These are phyloP conservation scores for Netelia melanura DNA, from an alignment of 2,888 invertebrate species.

Conservation along the genomic window DNA sequence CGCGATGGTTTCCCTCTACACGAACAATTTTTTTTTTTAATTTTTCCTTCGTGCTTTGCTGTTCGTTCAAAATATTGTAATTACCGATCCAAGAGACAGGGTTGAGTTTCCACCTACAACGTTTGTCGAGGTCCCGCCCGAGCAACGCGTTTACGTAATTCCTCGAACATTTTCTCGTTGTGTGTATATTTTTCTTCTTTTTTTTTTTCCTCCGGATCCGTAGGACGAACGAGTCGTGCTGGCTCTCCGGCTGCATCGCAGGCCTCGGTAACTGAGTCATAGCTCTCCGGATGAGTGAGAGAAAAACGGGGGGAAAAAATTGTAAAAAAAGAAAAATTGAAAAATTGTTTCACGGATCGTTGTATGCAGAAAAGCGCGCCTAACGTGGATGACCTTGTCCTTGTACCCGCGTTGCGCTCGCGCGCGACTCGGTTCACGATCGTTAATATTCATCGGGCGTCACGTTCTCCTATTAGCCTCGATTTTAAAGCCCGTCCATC, in stretches of 20 bases:
- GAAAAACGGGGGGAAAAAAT: neutral
- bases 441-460: constrained; percentile 64
- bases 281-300: neutral
- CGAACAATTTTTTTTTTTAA: neutral
- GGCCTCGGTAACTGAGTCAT: constrained; percentile 33
- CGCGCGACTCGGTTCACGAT: constrained; percentile 42
- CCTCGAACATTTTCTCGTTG: constrained; percentile 8
- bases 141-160: constrained; percentile 17
- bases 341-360: constrained; percentile 30
- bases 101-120: neutral
- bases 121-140: neutral
- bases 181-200: neutral
- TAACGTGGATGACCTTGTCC: constrained; percentile 59
- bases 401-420: constrained; percentile 44
- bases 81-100: neutral
- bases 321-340: constrained; percentile 33
- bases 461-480: constrained; percentile 63
- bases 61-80: neutral
- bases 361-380: constrained; percentile 41
- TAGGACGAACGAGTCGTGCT: neutral
- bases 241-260: neutral
- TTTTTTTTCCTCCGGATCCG: neutral
- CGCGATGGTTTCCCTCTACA: neutral
- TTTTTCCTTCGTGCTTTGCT: neutral
- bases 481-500: constrained; percentile 58